Conservation (phyloP, 2,888 invertebrate genomes). For the Pomacea canaliculata region DNA sequence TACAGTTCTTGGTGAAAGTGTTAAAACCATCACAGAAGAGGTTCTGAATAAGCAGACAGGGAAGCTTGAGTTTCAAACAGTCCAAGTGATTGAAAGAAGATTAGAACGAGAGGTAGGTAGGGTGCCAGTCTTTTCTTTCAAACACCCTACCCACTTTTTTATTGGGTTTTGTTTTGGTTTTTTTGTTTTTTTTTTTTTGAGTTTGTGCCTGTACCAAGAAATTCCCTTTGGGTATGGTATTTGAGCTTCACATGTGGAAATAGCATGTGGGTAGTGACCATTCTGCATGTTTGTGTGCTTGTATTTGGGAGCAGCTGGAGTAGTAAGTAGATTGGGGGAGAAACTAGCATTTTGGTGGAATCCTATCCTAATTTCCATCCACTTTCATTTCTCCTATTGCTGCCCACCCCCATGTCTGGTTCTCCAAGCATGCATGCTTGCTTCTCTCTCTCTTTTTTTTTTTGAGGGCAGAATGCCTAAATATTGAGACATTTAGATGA, state of each 20-base stretch:
- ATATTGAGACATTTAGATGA: too few relatives aligned
- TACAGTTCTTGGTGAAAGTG: conserved; percentile 50
- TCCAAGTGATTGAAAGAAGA: conserved; percentile 54
- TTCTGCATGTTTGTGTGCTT: too few relatives aligned
- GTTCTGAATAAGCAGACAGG: conserved; percentile 53
- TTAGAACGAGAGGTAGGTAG: conserved; percentile 57
- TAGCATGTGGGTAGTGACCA: background rate
- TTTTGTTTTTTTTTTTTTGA: background rate
- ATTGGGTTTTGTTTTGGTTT: too few relatives aligned
- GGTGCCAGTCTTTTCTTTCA: background rate
- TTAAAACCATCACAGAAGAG: conserved; percentile 52
- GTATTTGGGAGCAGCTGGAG: too few relatives aligned
- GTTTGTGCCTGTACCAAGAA: background rate
- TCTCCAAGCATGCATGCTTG: background rate
- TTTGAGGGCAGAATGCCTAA: too few relatives aligned
- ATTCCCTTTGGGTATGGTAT: background rate
- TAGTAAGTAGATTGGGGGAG: background rate
- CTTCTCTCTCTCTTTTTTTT: too few relatives aligned
- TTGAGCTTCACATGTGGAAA: background rate
- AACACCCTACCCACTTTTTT: too few relatives aligned
- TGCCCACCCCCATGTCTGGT: background rate
- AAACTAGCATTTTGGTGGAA: background rate
- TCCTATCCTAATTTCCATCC: background rate
- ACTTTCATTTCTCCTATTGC: conserved; percentile 1
- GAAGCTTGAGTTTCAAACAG: conserved; percentile 49